Percentiles rank a stretch among this genome's conserved stretches.
Evolutionary conservation across 2,113 vertebrate genomes (phyloP).

Genomic region (Panurus biarmicus): DNA sequence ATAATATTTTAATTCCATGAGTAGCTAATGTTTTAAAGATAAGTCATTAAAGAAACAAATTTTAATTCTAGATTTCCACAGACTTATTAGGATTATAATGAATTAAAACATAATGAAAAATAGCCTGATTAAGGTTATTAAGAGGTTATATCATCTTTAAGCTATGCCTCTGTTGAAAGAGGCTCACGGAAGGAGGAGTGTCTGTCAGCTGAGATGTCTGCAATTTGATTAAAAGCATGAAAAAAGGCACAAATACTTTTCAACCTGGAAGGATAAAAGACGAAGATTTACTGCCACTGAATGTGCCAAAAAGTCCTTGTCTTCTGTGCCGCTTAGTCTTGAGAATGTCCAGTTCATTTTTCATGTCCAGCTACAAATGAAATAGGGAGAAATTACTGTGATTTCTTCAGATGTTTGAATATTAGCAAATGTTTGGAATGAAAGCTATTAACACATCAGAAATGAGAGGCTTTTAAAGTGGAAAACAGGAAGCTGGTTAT

Average conservation of each 20-base stretch:
- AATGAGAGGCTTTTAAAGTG: neutral
- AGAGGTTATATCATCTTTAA: constrained; percentile 29
- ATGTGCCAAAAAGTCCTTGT: neutral
- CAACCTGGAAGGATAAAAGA: constrained; percentile 2
- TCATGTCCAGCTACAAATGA: neutral
- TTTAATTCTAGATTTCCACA: constrained; percentile 22
- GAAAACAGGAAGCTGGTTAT: neutral
- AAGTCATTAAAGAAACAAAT: constrained; percentile 26
- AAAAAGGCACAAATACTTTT: neutral
- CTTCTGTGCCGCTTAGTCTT: neutral
- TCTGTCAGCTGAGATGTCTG: neutral
- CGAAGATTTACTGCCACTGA: neutral
- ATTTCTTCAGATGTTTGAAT: neutral
- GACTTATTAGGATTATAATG: constrained; percentile 36
- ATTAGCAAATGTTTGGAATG: neutral
- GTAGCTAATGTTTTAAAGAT: constrained; percentile 27
- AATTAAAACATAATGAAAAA: constrained; percentile 39
- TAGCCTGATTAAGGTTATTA: constrained; percentile 51
- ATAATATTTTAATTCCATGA: constrained; percentile 23
- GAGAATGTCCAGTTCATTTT: neutral
- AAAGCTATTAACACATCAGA: neutral
- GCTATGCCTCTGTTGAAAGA: neutral
- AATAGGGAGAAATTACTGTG: neutral
- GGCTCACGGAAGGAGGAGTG: neutral
- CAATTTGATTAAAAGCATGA: neutral